Evolutionary conservation across 2,888 invertebrate genomes (phyloP).

Genomic region (Tridacna crocea): DNA sequence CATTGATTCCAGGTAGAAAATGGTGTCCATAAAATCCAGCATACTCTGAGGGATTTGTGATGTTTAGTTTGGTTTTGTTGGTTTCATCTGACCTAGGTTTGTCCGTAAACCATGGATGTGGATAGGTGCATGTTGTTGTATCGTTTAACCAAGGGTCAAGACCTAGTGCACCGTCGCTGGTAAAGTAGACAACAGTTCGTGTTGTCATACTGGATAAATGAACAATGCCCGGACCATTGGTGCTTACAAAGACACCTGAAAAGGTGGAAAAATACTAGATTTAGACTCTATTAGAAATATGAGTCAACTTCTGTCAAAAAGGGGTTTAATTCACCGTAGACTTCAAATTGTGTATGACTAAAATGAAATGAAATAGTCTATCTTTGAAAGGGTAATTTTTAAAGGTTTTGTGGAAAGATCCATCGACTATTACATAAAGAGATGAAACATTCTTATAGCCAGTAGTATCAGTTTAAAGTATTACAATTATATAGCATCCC

Average conservation of each 20-base stretch:
- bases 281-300: too few relatives aligned
- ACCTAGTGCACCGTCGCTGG: constrained; percentile 60
- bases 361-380: too few relatives aligned
- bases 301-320: too few relatives aligned
- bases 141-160: constrained; percentile 67
- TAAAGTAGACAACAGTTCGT: constrained; percentile 37
- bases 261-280: not conserved
- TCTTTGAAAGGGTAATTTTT: too few relatives aligned
- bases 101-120: constrained; percentile 45
- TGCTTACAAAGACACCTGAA: constrained; percentile 50
- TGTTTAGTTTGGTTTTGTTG: not conserved
- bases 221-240: constrained; percentile 42
- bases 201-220: not conserved
- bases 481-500: too few relatives aligned
- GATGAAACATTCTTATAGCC: too few relatives aligned
- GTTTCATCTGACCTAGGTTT: not conserved
- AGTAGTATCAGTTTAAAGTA: too few relatives aligned
- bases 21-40: constrained; percentile 38
- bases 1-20: constrained; percentile 28
- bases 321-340: too few relatives aligned
- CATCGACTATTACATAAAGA: too few relatives aligned
- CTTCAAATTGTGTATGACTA: too few relatives aligned
- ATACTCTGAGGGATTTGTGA: constrained; percentile 33
- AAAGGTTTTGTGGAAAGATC: too few relatives aligned
- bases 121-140: constrained; percentile 65